Conservation (phyloP, 2,888 invertebrate species). For the Cabera pusaria region DNA sequence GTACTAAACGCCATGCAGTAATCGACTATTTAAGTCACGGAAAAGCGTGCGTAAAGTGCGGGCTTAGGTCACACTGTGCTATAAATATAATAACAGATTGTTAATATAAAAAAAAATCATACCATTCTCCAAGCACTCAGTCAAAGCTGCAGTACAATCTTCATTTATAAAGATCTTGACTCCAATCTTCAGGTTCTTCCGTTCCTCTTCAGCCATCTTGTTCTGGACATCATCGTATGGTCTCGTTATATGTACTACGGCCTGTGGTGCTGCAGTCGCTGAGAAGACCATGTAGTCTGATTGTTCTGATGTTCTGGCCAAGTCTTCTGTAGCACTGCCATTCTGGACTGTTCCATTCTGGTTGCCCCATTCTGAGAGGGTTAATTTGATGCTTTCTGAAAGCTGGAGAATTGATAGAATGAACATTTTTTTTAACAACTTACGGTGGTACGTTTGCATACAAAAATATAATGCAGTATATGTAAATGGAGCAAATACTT, state of each 20-base stretch:
- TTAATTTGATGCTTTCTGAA: constrained; percentile 77
- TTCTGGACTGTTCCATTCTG: constrained; percentile 57
- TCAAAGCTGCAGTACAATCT: constrained; percentile 85
- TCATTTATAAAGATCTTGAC: constrained; percentile 93
- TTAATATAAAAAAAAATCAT: no score
- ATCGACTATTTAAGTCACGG: no score
- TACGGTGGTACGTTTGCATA: no score
- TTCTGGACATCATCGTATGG: constrained; percentile 84
- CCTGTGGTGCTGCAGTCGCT: constrained; percentile 39
- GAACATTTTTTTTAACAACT: background rate
- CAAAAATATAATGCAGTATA: no score
- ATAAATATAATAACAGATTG: no score
- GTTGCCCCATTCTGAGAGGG: constrained; percentile 70
- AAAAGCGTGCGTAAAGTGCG: no score
- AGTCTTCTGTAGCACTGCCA: constrained; percentile 46
- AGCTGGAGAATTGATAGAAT: constrained; percentile 49
- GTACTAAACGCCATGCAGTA: no score
- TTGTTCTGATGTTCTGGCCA: constrained; percentile 43
- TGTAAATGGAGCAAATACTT: no score
- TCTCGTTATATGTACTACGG: constrained; percentile 80
- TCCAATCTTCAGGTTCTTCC: constrained; percentile 91
- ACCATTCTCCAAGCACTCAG: constrained; percentile 90
- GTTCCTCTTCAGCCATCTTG: constrained; percentile 87
- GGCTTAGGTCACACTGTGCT: no score
- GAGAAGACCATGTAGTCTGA: constrained; percentile 64